phyloP scores from a whole-genome alignment of 2,888 invertebrate species.

The Amorpha juglandis region DNA sequence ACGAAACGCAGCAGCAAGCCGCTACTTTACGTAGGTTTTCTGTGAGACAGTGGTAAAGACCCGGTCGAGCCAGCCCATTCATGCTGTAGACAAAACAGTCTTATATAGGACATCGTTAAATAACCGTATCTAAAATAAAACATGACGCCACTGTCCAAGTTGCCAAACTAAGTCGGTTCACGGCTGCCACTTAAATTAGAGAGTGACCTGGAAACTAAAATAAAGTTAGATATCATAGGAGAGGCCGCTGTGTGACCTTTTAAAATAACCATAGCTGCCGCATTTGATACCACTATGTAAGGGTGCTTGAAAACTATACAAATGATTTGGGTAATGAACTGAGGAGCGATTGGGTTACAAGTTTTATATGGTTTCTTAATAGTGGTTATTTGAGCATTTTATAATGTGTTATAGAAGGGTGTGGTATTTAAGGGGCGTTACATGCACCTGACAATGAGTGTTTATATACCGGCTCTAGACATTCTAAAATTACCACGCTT shows the following conservation, averaged over 20 bases:
- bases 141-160: slow-evolving; percentile 30
- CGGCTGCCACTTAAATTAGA: slow-evolving; percentile 64
- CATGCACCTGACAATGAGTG: too few relatives aligned
- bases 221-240: slow-evolving; percentile 54
- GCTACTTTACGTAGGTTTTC: too few relatives aligned
- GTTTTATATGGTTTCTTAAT: background rate
- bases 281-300: slow-evolving; percentile 32
- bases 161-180: slow-evolving; percentile 37
- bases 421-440: too few relatives aligned
- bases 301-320: background rate
- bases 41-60: too few relatives aligned
- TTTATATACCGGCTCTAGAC: too few relatives aligned
- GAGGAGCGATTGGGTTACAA: background rate
- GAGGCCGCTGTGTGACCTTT: slow-evolving; percentile 45
- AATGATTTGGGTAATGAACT: slow-evolving; percentile 1
- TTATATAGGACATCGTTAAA: background rate
- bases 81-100: too few relatives aligned
- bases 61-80: too few relatives aligned
- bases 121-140: slow-evolving; percentile 6
- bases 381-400: too few relatives aligned
- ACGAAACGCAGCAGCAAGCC: too few relatives aligned
- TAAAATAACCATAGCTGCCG: slow-evolving; percentile 38
- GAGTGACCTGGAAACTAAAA: slow-evolving; percentile 59
- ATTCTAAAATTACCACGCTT: too few relatives aligned
- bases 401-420: too few relatives aligned